phyloP scores from a whole-genome alignment of 2,888 invertebrate genomes.

The Parnassius orleans region DNA sequence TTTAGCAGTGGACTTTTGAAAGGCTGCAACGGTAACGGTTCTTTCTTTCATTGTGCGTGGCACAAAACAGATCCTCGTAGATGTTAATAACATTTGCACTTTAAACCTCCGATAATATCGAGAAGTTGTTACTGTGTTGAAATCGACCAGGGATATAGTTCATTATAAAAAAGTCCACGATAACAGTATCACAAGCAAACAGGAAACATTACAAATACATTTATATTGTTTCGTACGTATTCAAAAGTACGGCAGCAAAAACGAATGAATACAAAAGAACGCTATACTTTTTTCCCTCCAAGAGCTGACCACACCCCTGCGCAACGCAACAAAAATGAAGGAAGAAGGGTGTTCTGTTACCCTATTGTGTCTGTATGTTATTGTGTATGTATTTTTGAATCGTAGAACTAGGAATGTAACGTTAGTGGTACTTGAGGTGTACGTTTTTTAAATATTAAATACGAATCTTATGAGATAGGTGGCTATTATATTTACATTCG shows the following conservation, averaged over 20 bases:
- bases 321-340: constrained; percentile 31
- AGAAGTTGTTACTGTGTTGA: too few species aligned
- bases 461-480: not conserved
- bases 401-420: constrained; percentile 2
- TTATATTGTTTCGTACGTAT: constrained; percentile 22
- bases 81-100: too few species aligned
- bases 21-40: too few species aligned
- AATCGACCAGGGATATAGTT: too few species aligned
- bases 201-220: constrained; percentile 25
- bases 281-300: constrained; percentile 17
- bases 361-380: constrained; percentile 24
- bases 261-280: constrained; percentile 18
- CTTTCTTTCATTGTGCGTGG: too few species aligned
- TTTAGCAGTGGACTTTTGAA: too few species aligned
- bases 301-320: constrained; percentile 31
- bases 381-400: constrained; percentile 27
- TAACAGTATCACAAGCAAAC: constrained; percentile 7
- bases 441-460: not conserved
- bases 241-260: constrained; percentile 21
- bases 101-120: too few species aligned
- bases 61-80: too few species aligned
- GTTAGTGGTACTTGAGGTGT: constrained; percentile 9
- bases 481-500: too few species aligned
- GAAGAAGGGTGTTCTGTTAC: constrained; percentile 37
- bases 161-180: not conserved